Base-by-base conservation (phyloP, 2,888 invertebrate species). In the Philhelius pedissequus region DNA sequence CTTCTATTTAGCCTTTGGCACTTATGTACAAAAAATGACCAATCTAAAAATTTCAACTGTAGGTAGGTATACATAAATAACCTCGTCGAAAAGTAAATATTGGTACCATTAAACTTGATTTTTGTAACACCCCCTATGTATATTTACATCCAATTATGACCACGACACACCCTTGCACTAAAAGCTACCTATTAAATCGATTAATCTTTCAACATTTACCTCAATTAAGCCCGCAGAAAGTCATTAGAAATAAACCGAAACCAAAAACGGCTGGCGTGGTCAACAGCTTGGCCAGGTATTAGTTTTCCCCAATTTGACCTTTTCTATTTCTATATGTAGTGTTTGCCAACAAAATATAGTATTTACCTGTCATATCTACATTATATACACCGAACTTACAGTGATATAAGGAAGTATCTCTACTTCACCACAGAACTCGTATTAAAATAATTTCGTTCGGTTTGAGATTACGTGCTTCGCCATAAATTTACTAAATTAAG, bases 201-300 rank as follows among this genome's bases (percentile, higher is more conserved):
- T 71, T 56, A 62, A 64, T 78, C 71, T 71, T 64, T 52, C 43
- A 78, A 45, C 56, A 64, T 71, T 71, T 71, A 64, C 38, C 22
- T 22, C 45, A 77, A 70, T 77, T 58, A 77, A 54, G 69, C 60
- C 20, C 32, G 1, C 54, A 40, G 15, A 68, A 43, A 38, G 66
- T 18, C 56, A 58, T 58, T 35, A 58, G 35, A 38, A 58, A 32
- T n/a, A 58, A 38, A 45, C 43, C 25, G 11, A 66, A 58, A 30
- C 15, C 48, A 40, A 50, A 20, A 52, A 43, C 56, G n/a, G n/a
- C n/a, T n/a, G n/a, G n/a, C n/a, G 30, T 43, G 50, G 52, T 11
- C 25, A 60, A 71, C 25, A 22, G 40, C 54, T 54, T 27, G 20
- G 48, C 11, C 15, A 11, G 25, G 6, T 22, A 58, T 58, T 22